Conservation (phyloP, 2,113 vertebrate species). For the Pedionomus torquatus region DNA sequence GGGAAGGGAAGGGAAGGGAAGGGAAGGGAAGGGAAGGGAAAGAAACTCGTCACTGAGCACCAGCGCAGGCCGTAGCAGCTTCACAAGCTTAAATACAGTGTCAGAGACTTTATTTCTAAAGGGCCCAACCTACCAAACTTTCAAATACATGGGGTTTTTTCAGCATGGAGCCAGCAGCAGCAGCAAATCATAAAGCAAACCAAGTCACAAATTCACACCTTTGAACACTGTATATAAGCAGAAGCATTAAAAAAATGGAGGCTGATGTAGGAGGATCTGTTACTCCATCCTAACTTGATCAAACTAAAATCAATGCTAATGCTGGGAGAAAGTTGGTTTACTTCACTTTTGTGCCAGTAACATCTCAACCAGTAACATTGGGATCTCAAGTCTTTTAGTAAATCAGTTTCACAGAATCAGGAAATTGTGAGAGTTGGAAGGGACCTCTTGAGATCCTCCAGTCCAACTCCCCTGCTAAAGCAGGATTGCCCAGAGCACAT, state of each 20-base stretch:
- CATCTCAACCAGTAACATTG: background rate
- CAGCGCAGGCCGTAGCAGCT: background rate
- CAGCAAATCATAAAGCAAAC: background rate
- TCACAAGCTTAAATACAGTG: background rate
- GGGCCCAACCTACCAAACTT: background rate
- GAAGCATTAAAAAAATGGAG: background rate
- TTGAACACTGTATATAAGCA: background rate
- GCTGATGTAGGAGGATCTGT: background rate
- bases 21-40: too few relatives aligned
- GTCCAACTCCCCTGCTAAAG: too few relatives aligned
- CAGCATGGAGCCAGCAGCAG: background rate
- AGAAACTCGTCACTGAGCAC: background rate
- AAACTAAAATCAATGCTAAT: rapidly evolving
- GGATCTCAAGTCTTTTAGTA: background rate
- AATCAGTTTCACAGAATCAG: background rate
- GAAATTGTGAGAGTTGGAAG: too few relatives aligned
- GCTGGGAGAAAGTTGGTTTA: background rate
- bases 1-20: too few relatives aligned
- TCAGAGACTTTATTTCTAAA: background rate
- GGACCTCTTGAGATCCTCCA: too few relatives aligned
- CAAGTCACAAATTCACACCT: background rate
- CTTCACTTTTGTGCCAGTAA: background rate
- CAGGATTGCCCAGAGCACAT: too few relatives aligned
- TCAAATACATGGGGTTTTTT: background rate
- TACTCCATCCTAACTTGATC: background rate